These are phyloP conservation scores for Eptesicus fuscus DNA, from an alignment of 2,113 vertebrate species.

Conservation along the genomic window DNA sequence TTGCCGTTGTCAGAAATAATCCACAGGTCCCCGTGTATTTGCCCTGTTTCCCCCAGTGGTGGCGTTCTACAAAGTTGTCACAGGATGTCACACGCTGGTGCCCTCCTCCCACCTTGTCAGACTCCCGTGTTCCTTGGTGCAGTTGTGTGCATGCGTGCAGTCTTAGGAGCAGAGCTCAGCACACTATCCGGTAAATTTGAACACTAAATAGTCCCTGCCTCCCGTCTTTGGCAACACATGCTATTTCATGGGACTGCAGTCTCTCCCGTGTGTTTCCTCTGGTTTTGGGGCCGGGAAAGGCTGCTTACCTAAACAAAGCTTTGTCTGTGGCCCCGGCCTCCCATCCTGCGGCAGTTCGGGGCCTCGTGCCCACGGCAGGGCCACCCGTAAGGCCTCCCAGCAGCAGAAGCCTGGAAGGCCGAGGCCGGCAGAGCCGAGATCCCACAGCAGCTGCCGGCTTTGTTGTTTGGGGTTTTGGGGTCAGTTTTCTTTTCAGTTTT, in stretches of 20 bases:
- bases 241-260: background rate
- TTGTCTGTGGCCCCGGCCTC: background rate
- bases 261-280: background rate
- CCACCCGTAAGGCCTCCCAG: background rate
- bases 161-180: background rate
- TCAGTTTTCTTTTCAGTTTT: background rate
- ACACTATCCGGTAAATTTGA: background rate
- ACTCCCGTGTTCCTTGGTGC: no score
- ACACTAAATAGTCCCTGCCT: background rate
- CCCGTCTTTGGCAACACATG: rapidly evolving
- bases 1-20: background rate
- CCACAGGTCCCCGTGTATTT: rapidly evolving
- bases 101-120: rapidly evolving
- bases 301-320: rapidly evolving
- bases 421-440: background rate
- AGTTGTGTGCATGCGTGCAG: background rate
- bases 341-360: background rate
- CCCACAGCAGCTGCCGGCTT: background rate
- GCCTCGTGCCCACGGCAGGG: background rate
- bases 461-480: background rate
- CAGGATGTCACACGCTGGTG: background rate
- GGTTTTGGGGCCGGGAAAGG: background rate
- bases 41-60: background rate
- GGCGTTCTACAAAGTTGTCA: rapidly evolving
- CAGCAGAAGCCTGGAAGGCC: background rate